Evolutionary conservation across 2,113 vertebrate species (phyloP).

Genomic region (Ailuropoda melanoleuca): DNA sequence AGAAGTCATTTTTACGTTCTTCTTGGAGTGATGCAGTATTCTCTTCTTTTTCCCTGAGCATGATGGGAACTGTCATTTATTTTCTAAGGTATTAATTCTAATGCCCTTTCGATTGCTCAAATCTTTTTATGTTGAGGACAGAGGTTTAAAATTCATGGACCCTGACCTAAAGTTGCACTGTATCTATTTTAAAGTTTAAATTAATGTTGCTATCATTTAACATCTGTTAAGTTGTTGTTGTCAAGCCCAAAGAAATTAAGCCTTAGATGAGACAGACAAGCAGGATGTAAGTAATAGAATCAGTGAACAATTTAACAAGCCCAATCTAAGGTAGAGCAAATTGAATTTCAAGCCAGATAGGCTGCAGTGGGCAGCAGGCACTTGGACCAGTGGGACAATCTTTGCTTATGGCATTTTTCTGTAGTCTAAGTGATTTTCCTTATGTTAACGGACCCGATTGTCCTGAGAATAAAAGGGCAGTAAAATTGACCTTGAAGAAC

Average conservation of each 20-base stretch:
- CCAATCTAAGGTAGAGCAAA: not conserved
- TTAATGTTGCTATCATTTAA: not conserved
- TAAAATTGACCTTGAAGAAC: not conserved
- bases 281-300: not conserved
- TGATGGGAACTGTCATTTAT: not conserved
- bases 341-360: not conserved
- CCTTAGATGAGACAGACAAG: not conserved
- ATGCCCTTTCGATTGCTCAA: not conserved
- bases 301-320: not conserved
- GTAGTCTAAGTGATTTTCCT: not conserved
- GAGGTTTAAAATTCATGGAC: not conserved
- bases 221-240: not conserved
- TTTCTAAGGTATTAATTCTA: not conserved
- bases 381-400: not conserved
- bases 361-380: too few relatives aligned
- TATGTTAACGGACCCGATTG: not conserved
- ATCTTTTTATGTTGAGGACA: not conserved
- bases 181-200: conserved; percentile 18
- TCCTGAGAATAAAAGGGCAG: not conserved
- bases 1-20: not conserved
- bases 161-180: not conserved
- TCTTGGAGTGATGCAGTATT: not conserved
- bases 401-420: conserved; percentile 21
- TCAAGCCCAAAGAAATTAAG: not conserved
- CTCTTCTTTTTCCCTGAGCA: not conserved